phyloP scores from a whole-genome alignment of 2,797 vertebrate species.

The Hephaestus fuliginosus region DNA sequence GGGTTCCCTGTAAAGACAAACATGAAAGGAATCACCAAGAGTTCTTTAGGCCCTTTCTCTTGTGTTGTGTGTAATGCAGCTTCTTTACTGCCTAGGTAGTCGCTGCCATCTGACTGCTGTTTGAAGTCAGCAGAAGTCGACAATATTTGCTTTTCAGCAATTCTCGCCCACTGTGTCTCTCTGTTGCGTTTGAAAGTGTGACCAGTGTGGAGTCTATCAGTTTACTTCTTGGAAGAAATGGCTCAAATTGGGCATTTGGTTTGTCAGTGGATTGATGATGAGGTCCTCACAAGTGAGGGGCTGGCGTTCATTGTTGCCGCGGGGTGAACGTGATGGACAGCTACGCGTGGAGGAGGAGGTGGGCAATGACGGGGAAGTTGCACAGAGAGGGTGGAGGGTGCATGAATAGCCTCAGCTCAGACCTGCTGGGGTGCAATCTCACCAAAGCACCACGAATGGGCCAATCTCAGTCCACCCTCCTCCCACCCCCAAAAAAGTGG shows the following conservation, averaged over 20 bases:
- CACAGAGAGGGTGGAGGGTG: conserved; percentile 44
- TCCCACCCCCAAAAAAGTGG: conserved; percentile 33
- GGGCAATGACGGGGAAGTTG: conserved; percentile 29
- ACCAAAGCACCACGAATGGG: conserved; percentile 64
- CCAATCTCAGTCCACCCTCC: conserved; percentile 41
- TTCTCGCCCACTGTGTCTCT: conserved; percentile 74
- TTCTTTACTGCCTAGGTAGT: conserved; percentile 75
- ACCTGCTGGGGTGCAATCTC: conserved; percentile 80
- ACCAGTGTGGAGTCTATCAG: conserved; percentile 74
- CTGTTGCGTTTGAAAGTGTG: conserved; percentile 74
- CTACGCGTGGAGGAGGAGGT: conserved; percentile 25
- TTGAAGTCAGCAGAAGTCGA: conserved; percentile 79
- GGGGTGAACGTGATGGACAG: conserved; percentile 61
- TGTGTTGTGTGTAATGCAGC: conserved; percentile 73
- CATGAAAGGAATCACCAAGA: conserved; percentile 79
- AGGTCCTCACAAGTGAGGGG: conserved; percentile 55
- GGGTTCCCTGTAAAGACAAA: conserved; percentile 75
- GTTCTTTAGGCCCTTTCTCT: conserved; percentile 79
- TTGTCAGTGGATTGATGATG: conserved; percentile 47
- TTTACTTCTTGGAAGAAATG: conserved; percentile 66
- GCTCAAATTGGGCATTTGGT: conserved; percentile 75
- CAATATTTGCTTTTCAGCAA: conserved; percentile 82
- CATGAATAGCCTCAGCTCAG: conserved; percentile 60
- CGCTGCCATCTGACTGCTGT: conserved; percentile 76
- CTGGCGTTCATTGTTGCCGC: conserved; percentile 51